These are phyloP conservation scores for Cantharis lateralis DNA, from an alignment of 2,888 invertebrate species.

Conservation along the genomic window DNA sequence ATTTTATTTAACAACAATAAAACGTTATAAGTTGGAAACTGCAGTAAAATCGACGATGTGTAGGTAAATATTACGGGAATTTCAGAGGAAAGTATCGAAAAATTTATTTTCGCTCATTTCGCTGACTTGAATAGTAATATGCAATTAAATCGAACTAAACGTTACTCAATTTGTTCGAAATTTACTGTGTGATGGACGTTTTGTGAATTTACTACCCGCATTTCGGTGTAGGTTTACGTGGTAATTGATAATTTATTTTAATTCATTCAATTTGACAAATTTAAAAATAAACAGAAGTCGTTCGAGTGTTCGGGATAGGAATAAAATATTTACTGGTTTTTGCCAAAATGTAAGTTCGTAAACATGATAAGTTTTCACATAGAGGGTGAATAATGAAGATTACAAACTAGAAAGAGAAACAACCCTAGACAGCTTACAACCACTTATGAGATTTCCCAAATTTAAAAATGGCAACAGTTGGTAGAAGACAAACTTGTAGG, in stretches of 20 bases:
- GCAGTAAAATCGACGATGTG: too few species aligned
- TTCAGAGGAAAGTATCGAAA: background rate
- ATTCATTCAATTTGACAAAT: background rate
- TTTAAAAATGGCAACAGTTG: background rate
- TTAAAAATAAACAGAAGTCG: background rate
- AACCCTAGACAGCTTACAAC: background rate
- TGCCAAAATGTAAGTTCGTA: background rate
- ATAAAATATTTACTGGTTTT: background rate
- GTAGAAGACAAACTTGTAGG: background rate
- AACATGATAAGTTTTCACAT: background rate
- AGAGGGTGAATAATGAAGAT: background rate
- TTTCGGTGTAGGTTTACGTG: background rate
- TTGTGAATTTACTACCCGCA: background rate
- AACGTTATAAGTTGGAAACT: too few species aligned
- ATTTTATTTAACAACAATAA: too few species aligned
- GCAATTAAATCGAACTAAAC: background rate
- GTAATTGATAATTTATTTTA: background rate
- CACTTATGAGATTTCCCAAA: background rate
- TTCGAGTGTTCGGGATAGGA: background rate
- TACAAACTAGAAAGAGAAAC: background rate
- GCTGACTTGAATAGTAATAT: background rate
- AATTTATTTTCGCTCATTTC: background rate
- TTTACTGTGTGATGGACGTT: background rate
- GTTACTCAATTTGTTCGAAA: background rate
- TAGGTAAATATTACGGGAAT: too few species aligned